Evolutionary conservation across 2,888 invertebrate species (phyloP).

Genomic region (Stenotaenia linearis): DNA sequence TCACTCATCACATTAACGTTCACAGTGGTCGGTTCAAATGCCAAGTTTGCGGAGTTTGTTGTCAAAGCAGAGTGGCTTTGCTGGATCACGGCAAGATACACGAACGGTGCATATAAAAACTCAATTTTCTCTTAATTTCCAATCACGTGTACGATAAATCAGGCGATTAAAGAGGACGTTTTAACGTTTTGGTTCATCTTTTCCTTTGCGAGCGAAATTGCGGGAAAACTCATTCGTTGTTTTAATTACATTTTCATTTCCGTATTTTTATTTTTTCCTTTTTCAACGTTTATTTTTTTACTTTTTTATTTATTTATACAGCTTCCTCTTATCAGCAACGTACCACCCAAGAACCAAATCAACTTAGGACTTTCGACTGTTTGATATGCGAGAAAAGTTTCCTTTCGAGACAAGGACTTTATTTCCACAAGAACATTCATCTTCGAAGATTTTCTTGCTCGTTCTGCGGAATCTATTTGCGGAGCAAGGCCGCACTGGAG

Average conservation of each 20-base stretch:
- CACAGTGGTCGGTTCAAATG: constrained; percentile 5
- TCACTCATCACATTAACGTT: constrained; percentile 13
- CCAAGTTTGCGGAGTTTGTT: background rate
- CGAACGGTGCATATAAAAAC: background rate
- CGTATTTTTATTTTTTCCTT: background rate
- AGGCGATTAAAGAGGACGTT: background rate
- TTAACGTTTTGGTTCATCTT: background rate
- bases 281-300: background rate
- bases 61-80: constrained; percentile 13
- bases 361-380: background rate
- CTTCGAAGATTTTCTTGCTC: background rate
- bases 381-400: background rate
- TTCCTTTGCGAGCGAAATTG: background rate
- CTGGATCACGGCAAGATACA: background rate
- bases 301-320: background rate
- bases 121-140: background rate
- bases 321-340: background rate
- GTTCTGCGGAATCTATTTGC: background rate
- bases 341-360: background rate
- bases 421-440: background rate
- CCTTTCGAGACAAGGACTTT: constrained; percentile 8
- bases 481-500: background rate
- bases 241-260: background rate
- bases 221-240: background rate
- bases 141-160: too few relatives aligned